Evolutionary conservation across 2,888 invertebrate genomes (phyloP), one percentile per base, ranked within the genome.

Genomic region (Minunthozetes semirufus): DNA sequence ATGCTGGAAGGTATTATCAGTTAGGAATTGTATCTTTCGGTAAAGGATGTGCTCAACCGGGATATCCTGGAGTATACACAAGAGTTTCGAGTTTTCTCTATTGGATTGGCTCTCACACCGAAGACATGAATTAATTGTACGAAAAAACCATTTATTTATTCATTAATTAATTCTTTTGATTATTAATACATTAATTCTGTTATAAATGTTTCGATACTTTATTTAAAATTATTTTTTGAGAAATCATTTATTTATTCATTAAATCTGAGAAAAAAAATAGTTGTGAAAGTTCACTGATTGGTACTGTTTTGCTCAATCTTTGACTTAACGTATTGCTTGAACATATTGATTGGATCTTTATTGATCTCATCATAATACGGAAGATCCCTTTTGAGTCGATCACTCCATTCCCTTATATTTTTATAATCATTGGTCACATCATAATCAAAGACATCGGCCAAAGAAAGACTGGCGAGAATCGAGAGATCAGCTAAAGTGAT

Each of bases 401-500:
- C 72, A 68, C 68, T 68, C 68, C 68, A 68, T 22, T 11, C 3
- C 33, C 46, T 68, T 6, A 68, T 3, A 22, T 42, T 68, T 13
- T 68, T 68, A 25, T 42, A 68, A 11, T 68, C 46, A 33, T 6
- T 53, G 48, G n/a, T 27, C 3, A 75, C 48, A 19, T 75, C 71
- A 61, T 71, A 75, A n/a, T 71, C 38, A 22, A 71, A 72, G 72
- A 88, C 89, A 80, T 90, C 90, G 77, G 87, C 86, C 77, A 89
- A 89, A 70, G 91, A 88, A 13, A 92, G 86, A 9, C 87, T 86
- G 11, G 90, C 87, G 46, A 88, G 84, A 66, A 92, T 81, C 48
- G 88, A 84, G 59, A 91, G 85, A 83, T 93, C 93, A 9, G 93
- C 93, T 22, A 93, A 82, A 22, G 92, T 92, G 73, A 92, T 84